Evolutionary conservation across 2,113 vertebrate species (phyloP), one percentile per base, ranked within the genome.

Genomic region (Paralichthys olivaceus): DNA sequence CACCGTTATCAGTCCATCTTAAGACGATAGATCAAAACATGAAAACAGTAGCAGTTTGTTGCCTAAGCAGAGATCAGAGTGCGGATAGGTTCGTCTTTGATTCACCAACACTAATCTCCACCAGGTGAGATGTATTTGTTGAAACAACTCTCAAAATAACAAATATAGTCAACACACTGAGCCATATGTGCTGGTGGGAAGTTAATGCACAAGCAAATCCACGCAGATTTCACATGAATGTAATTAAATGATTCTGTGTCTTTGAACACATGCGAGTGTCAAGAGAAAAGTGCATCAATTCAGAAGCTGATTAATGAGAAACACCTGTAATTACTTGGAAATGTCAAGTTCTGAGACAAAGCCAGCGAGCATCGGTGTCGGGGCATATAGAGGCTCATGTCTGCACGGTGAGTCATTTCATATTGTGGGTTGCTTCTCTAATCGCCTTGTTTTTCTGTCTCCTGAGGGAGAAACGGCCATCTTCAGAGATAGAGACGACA

Each of bases 271-370:
- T 84, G 84, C 84, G 80, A 80, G 85, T 87, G 86, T 90, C 81
- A 86, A 80, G 83, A 89, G 69, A 85, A 74, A 88, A 81, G 69
- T 84, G 78, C 84, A 75, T 72, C 34, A 59, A 40, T 64, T 92
- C 73, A 79, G 77, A 76, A 59, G 1, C 69, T 25, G 77, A 83
- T 61, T 88, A 89, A 91, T 79, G 87, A 87, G 83, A 90, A 83
- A 83, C 89, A 89, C 78, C 89, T 84, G 80, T 92, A 82, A 92
- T 92, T 91, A 89, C 83, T 89, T 80, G 85, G 71, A 91, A 92
- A 94, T 94, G 89, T 92, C 87, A 92, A 79, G 77, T 80, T 79
- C 60, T 76, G 67, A 70, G 72, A 90, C 72, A 68, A 81, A 77
- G 74, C 49, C 34, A 73, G 66, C 5, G 11, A 70, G 49, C 34